phyloP scores from a whole-genome alignment of 2,888 invertebrate species.

The Patella caerulea region DNA sequence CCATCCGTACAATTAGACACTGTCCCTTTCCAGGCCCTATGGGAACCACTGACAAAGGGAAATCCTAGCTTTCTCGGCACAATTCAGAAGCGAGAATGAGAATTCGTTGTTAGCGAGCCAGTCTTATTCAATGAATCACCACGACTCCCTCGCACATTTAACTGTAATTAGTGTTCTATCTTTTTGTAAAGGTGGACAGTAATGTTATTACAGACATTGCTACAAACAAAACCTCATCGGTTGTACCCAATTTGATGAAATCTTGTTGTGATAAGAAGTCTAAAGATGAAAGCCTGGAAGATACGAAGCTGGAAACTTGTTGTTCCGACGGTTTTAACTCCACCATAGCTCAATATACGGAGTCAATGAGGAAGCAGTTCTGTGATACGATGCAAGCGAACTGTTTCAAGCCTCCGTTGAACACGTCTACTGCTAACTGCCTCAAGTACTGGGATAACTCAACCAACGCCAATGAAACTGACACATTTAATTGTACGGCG shows the following conservation, averaged over 20 bases:
- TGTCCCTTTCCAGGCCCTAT: too few species aligned
- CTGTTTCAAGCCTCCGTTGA: neutral
- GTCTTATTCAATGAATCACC: neutral
- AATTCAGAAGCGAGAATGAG: neutral
- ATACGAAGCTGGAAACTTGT: neutral
- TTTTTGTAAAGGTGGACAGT: constrained; percentile 50
- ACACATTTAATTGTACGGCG: neutral
- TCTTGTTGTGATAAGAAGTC: constrained; percentile 37
- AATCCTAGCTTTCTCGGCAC: neutral
- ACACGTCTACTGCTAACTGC: neutral
- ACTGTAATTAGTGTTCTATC: constrained; percentile 15
- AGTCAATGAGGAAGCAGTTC: neutral
- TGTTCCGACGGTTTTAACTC: neutral
- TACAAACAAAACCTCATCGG: constrained; percentile 28
- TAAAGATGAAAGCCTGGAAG: too few species aligned
- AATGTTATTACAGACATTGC: constrained; percentile 52
- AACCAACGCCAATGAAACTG: neutral
- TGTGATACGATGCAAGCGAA: neutral
- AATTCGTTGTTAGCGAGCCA: neutral
- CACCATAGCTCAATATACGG: neutral
- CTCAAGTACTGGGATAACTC: neutral
- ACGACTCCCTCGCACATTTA: neutral
- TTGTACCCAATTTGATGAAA: constrained; percentile 38
- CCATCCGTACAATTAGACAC: too few species aligned
- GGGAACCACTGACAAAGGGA: neutral